A percentile compares a stretch with the other conserved stretches of the same genome.
These are phyloP conservation scores for Xiphophorus birchmanni DNA, from an alignment of 2,797 vertebrate species.

Conservation along the genomic window DNA sequence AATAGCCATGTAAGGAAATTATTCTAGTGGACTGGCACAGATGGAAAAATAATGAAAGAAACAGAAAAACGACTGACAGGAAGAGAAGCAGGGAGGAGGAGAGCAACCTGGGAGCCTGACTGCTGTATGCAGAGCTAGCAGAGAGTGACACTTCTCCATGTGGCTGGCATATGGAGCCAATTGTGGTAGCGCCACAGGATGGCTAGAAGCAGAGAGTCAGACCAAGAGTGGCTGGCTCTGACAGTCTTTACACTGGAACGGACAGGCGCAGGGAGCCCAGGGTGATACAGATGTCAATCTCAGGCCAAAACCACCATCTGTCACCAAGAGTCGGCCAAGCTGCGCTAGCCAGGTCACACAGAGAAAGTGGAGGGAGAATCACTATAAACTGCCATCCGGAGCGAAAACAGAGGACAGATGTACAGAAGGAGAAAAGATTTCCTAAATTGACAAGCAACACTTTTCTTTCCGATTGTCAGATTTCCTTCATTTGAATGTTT, in stretches of 20 bases:
- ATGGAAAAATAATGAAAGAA: slow-evolving; percentile 44
- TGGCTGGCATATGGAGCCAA: slow-evolving; percentile 66
- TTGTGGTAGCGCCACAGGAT: slow-evolving; percentile 53
- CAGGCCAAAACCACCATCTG: slow-evolving; percentile 72
- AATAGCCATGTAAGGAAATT: slow-evolving; percentile 70
- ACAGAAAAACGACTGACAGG: slow-evolving; percentile 30
- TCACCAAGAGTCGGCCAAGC: slow-evolving; percentile 55
- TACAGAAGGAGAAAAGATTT: not conserved
- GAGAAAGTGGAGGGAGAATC: slow-evolving; percentile 43
- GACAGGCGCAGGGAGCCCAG: slow-evolving; percentile 52
- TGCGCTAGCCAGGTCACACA: slow-evolving; percentile 30
- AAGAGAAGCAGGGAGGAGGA: slow-evolving; percentile 10
- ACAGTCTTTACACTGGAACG: slow-evolving; percentile 48
- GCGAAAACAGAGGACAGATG: not conserved
- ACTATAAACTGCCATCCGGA: slow-evolving; percentile 53
- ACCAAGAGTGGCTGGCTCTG: slow-evolving; percentile 51
- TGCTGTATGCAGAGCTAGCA: slow-evolving; percentile 34
- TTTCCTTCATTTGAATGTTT: not conserved
- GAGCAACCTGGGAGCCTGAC: slow-evolving; percentile 43
- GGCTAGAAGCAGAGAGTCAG: slow-evolving; percentile 39
- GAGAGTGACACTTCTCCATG: slow-evolving; percentile 65
- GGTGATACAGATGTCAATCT: slow-evolving; percentile 72
- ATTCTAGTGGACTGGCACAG: slow-evolving; percentile 44
- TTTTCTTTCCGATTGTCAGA: not conserved
- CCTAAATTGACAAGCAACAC: not conserved